Evolutionary conservation across 2,113 vertebrate genomes (phyloP).

Genomic region (Corythoichthys intestinalis): DNA sequence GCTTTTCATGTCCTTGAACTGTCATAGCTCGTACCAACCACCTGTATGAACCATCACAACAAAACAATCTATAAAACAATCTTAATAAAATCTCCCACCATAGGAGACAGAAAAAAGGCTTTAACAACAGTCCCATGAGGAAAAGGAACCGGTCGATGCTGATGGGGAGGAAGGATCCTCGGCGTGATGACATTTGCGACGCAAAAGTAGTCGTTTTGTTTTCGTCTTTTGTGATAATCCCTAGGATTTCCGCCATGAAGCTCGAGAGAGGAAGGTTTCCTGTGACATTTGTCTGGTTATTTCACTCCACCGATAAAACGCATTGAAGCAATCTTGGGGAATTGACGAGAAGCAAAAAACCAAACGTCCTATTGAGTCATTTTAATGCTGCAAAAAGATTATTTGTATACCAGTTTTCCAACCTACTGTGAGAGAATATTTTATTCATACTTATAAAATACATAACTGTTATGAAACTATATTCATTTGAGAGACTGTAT

Average conservation of each 20-base stretch:
- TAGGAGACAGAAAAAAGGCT: slow-evolving; percentile 25
- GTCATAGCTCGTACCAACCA: too few species aligned
- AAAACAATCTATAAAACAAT: slow-evolving; percentile 58
- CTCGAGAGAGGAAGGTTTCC: neutral
- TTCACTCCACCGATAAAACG: neutral
- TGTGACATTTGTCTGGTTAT: neutral
- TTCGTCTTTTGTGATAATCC: slow-evolving; percentile 41
- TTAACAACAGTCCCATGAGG: slow-evolving; percentile 33
- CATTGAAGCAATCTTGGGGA: neutral
- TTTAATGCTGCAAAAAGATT: neutral
- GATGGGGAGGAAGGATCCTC: slow-evolving; percentile 16
- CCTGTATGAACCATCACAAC: too few species aligned
- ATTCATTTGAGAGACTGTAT: too few species aligned
- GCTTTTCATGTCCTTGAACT: too few species aligned
- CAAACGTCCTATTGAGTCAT: neutral
- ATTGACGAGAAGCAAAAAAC: neutral
- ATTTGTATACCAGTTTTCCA: too few species aligned
- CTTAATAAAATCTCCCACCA: slow-evolving; percentile 39
- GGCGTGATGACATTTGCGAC: slow-evolving; percentile 17
- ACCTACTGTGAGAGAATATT: too few species aligned
- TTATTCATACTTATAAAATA: too few species aligned
- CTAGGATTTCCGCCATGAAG: neutral
- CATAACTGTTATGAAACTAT: too few species aligned
- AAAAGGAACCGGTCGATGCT: slow-evolving; percentile 41
- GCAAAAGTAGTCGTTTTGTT: slow-evolving; percentile 28